Percentiles rank a stretch among this genome's conserved stretches.
Evolutionary conservation across 2,113 vertebrate species (phyloP).

Genomic region (Cinclus cinclus): DNA sequence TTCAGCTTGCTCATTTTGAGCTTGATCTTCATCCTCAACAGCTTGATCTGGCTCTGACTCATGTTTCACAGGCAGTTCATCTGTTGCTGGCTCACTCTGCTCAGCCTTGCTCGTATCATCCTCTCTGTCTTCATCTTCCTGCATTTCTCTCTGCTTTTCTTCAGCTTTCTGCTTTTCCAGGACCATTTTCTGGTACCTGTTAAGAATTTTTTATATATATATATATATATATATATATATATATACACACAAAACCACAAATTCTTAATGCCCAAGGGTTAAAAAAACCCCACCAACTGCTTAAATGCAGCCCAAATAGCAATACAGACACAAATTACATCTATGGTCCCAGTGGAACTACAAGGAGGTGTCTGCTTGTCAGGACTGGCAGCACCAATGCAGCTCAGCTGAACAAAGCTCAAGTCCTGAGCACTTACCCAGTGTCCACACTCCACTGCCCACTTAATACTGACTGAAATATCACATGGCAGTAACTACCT

Average conservation of each 20-base stretch:
- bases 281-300: neutral
- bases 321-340: neutral
- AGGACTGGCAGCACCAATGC: neutral
- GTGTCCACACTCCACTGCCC: neutral
- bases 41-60: neutral
- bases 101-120: neutral
- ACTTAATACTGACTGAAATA: neutral
- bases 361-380: neutral
- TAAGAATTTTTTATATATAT: neutral
- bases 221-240: no score
- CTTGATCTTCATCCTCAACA: neutral
- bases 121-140: slow-evolving; percentile 32
- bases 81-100: neutral
- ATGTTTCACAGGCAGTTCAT: neutral
- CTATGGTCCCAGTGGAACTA: neutral
- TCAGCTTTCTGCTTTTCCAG: slow-evolving; percentile 70
- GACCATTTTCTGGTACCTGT: slow-evolving; percentile 69
- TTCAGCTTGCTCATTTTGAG: neutral
- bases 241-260: neutral
- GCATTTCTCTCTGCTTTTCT: slow-evolving; percentile 57
- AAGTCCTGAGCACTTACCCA: neutral
- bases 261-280: neutral
- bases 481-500: neutral
- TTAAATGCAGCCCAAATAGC: neutral
- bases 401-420: neutral